Percentiles rank a stretch among this genome's conserved stretches.
phyloP scores from a whole-genome alignment of 2,797 vertebrate species.

The Oreortyx pictus region DNA sequence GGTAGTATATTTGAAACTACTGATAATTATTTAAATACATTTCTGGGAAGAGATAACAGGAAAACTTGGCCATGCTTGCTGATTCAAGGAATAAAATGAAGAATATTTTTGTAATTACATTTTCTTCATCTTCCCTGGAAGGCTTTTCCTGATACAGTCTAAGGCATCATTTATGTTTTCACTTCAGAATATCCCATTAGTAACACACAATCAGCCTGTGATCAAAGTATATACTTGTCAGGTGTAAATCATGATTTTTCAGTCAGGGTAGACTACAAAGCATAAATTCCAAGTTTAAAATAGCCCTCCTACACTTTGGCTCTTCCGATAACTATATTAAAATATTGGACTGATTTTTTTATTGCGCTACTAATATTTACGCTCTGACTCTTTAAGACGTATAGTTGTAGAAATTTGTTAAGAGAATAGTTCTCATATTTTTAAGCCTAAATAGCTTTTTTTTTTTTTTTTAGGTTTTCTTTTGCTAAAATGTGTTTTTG shows the following conservation, averaged over 20 bases:
- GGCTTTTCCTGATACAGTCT: neutral
- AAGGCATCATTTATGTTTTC: neutral
- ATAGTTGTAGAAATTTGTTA: neutral
- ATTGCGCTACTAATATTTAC: neutral
- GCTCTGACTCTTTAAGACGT: neutral
- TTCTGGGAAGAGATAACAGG: neutral
- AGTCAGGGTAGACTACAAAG: neutral
- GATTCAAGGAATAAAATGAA: neutral
- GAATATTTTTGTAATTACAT: neutral
- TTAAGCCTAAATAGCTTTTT: neutral
- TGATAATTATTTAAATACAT: constrained; percentile 10
- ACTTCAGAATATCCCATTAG: neutral
- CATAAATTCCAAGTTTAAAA: neutral
- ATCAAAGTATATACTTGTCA: neutral
- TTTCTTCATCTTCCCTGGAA: neutral
- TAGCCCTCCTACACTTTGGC: neutral
- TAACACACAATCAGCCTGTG: neutral
- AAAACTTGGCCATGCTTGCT: neutral
- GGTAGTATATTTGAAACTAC: neutral
- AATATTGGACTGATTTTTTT: neutral
- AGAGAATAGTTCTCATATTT: neutral
- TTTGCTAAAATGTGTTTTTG: neutral
- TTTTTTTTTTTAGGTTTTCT: too few relatives aligned
- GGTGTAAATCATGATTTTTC: neutral
- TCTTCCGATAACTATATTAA: neutral